Conservation (phyloP, 2,888 invertebrate species). For the Cryptus armator region DNA sequence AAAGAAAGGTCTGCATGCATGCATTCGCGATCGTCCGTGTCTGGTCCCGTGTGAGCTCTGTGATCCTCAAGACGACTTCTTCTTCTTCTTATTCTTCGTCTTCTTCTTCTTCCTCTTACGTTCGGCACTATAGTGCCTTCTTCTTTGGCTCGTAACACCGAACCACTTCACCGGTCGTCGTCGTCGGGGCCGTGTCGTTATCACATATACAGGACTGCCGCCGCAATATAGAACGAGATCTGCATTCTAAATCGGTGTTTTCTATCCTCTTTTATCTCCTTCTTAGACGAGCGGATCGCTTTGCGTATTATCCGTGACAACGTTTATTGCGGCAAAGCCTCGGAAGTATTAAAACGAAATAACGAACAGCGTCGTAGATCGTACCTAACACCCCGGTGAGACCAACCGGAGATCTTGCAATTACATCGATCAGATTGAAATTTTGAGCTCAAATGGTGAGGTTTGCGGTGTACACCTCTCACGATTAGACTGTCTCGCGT, state of each 20-base stretch:
- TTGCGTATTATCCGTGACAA: constrained; percentile 23
- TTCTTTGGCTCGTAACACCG: constrained; percentile 42
- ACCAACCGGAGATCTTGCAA: constrained; percentile 42
- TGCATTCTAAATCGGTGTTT: constrained; percentile 68
- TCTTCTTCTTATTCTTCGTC: constrained; percentile 24
- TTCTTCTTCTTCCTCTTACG: constrained; percentile 13
- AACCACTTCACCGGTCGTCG: constrained; percentile 62
- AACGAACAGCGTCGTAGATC: constrained; percentile 58
- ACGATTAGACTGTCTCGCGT: constrained; percentile 53
- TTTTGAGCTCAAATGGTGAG: constrained; percentile 33
- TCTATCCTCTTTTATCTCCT: constrained; percentile 39
- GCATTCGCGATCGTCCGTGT: constrained; percentile 33
- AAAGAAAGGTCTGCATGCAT: constrained; percentile 63
- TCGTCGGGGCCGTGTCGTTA: constrained; percentile 47
- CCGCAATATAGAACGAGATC: constrained; percentile 67
- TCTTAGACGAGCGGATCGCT: constrained; percentile 33
- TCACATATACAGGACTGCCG: constrained; percentile 35
- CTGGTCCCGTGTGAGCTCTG: constrained; percentile 51
- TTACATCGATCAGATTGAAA: constrained; percentile 67
- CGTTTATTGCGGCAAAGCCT: constrained; percentile 12
- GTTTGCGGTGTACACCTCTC: constrained; percentile 39
- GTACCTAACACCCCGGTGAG: constrained; percentile 56
- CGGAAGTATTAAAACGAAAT: constrained; percentile 28
- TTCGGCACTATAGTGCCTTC: background rate
- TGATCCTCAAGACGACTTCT: constrained; percentile 54